phyloP scores from a whole-genome alignment of 1,140 invertebrate species.

The Wiebesia pumilae region DNA sequence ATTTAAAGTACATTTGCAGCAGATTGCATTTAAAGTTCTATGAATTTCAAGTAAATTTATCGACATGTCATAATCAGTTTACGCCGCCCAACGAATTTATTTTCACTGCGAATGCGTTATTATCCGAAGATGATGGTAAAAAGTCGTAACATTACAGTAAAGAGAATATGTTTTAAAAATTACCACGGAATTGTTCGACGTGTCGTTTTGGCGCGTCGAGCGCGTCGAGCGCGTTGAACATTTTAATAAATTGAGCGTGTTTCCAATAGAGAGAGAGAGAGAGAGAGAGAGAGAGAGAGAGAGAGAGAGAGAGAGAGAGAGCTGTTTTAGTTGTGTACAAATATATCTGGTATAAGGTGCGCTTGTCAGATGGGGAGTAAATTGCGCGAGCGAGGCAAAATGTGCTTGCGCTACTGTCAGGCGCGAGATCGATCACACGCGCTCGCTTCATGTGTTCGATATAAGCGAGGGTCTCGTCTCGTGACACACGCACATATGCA shows the following conservation, averaged over 20 bases:
- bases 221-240: too few species aligned
- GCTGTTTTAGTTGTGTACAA: not conserved
- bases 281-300: not conserved
- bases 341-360: not conserved
- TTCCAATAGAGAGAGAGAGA: not conserved
- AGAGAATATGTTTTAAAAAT: not conserved
- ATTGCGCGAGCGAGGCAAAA: slow-evolving; percentile 28
- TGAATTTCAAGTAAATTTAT: too few species aligned
- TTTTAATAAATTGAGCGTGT: not conserved
- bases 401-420: slow-evolving; percentile 33
- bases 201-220: not conserved
- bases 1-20: too few species aligned
- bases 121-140: too few species aligned
- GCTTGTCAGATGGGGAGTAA: not conserved
- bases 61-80: too few species aligned
- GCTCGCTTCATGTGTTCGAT: not conserved
- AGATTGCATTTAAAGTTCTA: too few species aligned
- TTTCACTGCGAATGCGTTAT: too few species aligned
- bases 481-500: slow-evolving; percentile 15
- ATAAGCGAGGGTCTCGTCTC: not conserved
- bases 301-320: not conserved
- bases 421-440: slow-evolving; percentile 34
- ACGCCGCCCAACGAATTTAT: too few species aligned
- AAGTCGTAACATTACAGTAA: too few species aligned
- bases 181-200: not conserved